Percentiles rank a stretch among this genome's conserved stretches.
These are phyloP conservation scores for Cacatua alba DNA, from an alignment of 2,113 vertebrate species.

Conservation along the genomic window DNA sequence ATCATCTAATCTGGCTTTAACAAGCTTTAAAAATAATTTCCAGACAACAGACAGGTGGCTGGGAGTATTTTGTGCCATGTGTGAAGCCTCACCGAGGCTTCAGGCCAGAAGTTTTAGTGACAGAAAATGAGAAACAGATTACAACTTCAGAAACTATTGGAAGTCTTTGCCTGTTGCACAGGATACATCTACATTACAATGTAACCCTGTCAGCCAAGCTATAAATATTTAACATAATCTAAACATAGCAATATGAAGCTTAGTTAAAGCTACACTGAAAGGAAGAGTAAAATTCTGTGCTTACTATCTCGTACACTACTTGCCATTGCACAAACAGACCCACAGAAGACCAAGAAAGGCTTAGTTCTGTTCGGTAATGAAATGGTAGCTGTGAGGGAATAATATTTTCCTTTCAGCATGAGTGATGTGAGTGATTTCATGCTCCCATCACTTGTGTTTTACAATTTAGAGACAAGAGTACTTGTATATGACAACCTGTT, in stretches of 20 bases:
- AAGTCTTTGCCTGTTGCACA: neutral
- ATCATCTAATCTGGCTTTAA: neutral
- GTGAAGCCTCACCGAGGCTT: neutral
- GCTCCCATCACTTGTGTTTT: neutral
- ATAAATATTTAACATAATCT: neutral
- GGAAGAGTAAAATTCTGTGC: neutral
- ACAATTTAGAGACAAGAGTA: neutral
- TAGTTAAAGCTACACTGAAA: neutral
- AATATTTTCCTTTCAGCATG: neutral
- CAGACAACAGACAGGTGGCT: neutral
- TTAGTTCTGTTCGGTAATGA: neutral
- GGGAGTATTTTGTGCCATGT: neutral
- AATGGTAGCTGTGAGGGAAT: neutral
- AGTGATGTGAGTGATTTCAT: neutral
- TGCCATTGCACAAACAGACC: neutral
- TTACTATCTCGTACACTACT: neutral
- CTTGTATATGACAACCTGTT: neutral
- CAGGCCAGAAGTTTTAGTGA: neutral
- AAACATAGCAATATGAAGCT: neutral
- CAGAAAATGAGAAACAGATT: neutral
- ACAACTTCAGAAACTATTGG: neutral
- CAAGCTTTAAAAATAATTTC: neutral
- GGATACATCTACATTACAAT: neutral
- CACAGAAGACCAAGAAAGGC: neutral
- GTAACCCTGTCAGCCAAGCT: neutral